These are phyloP conservation scores for Genyomyrus donnyi DNA, from an alignment of 2,113 vertebrate species.

Conservation along the genomic window DNA sequence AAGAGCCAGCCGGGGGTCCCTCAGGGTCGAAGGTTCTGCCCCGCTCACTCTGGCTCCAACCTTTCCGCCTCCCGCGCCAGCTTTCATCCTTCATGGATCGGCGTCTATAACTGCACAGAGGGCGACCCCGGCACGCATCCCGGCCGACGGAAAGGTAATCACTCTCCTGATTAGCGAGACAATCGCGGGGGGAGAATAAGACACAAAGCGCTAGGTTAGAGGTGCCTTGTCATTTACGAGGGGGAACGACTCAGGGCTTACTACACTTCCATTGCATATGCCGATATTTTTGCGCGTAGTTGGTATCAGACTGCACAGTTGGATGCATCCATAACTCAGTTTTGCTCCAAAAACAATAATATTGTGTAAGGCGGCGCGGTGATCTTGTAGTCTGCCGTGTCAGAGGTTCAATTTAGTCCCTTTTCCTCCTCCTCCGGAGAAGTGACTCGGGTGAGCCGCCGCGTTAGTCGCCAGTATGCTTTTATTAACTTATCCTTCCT, in stretches of 20 bases:
- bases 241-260: constrained; percentile 57
- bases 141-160: constrained; percentile 64
- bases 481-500: constrained; percentile 4
- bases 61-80: constrained; percentile 43
- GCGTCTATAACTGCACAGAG: constrained; percentile 67
- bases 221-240: constrained; percentile 76
- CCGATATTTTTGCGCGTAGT: constrained; percentile 31
- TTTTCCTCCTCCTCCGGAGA: constrained; percentile 21
- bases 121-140: constrained; percentile 67
- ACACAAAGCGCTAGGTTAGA: constrained; percentile 79
- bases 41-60: constrained; percentile 62
- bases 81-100: constrained; percentile 68
- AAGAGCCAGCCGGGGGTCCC: constrained; percentile 66
- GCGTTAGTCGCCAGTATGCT: constrained; percentile 8
- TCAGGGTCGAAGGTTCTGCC: constrained; percentile 84
- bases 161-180: constrained; percentile 56
- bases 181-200: constrained; percentile 49
- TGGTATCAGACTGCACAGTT: constrained; percentile 39
- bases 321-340: constrained; percentile 34
- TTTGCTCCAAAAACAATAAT: constrained; percentile 23
- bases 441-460: constrained; percentile 24
- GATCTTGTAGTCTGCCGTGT: constrained; percentile 35
- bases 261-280: constrained; percentile 45
- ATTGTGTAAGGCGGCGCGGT: constrained; percentile 31
- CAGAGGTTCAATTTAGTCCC: constrained; percentile 49